Base-by-base conservation (phyloP, 2,888 invertebrate genomes). In the Drosophila meridionalis region DNA sequence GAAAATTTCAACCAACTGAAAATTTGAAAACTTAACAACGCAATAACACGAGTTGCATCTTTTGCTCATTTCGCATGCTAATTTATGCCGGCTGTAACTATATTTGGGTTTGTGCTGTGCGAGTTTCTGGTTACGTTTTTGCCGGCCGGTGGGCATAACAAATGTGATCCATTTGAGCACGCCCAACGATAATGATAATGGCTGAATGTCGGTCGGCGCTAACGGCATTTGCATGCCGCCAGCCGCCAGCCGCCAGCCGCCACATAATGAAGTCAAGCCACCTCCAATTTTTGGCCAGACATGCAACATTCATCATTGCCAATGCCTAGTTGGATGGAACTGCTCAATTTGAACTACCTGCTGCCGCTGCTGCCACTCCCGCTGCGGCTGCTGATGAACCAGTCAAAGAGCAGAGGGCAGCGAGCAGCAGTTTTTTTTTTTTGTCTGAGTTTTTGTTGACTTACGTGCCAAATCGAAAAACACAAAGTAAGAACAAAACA, bases 161-260 rank as follows among this genome's bases (percentile, higher is more conserved):
- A 79, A 79, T 70, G 62, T 50, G 45, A 57, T 50, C 53, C 69
- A 74, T 66, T 79, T 69, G 43, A 62, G 53, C 43, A 48, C 40
- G 48, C 26, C 36, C 64, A 55, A 50, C 45, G 74, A n/a, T 76
- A 73, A 69, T 56, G 62, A 48, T 61, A 78, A 78, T 61, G 63
- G 58, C 58, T 45, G 45, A 57, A 73, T 76, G 38, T 43, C 34
- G 52, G 40, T 34, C 8, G 32, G 20, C 11, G n/a, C 20, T 32
- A 40, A 45, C 30, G 32, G 26, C 38, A 60, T 76, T 78, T 62
- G 50, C 45, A 66, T 56, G 58, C 65, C 42, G 34, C 34, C 20
- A 34, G 5, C 38, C 4, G 30, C 30, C 28, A 3, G 20, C 28
- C 20, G 30, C 30, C 14, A 9, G 20, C 9, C n/a, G 9, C 4